Evolutionary conservation across 2,797 vertebrate species (phyloP).

Genomic region (Sorex maritimensis): DNA sequence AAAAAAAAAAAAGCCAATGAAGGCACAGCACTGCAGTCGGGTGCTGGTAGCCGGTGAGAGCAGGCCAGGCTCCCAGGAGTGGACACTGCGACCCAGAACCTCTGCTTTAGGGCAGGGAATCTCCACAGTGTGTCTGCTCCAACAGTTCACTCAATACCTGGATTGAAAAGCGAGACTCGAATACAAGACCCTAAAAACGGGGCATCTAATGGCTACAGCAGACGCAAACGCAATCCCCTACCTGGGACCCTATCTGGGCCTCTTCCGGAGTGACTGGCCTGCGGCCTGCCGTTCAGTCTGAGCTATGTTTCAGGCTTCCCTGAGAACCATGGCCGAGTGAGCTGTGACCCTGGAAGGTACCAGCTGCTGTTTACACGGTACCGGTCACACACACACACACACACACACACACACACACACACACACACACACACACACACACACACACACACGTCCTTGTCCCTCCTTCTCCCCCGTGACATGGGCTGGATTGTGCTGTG

Average conservation of each 20-base stretch:
- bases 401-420: too few species aligned
- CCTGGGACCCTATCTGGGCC: not conserved
- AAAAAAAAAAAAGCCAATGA: not conserved
- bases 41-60: too few species aligned
- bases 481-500: too few species aligned
- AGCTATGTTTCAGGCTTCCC: not conserved
- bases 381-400: too few species aligned
- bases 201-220: not conserved
- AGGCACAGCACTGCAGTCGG: not conserved
- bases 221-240: not conserved
- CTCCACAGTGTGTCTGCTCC: not conserved
- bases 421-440: too few species aligned
- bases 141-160: not conserved
- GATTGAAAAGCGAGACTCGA: slow-evolving; percentile 11
- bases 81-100: too few species aligned
- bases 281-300: not conserved
- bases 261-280: not conserved
- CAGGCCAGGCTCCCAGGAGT: too few species aligned
- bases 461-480: not conserved
- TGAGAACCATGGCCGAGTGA: not conserved
- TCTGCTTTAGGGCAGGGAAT: not conserved
- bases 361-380: not conserved
- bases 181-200: not conserved
- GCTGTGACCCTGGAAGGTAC: not conserved
- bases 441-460: too few species aligned